A percentile compares a stretch with the other conserved stretches of the same genome.
phyloP scores from a whole-genome alignment of 2,888 invertebrate genomes.

The Sphaeridia pumilis region DNA sequence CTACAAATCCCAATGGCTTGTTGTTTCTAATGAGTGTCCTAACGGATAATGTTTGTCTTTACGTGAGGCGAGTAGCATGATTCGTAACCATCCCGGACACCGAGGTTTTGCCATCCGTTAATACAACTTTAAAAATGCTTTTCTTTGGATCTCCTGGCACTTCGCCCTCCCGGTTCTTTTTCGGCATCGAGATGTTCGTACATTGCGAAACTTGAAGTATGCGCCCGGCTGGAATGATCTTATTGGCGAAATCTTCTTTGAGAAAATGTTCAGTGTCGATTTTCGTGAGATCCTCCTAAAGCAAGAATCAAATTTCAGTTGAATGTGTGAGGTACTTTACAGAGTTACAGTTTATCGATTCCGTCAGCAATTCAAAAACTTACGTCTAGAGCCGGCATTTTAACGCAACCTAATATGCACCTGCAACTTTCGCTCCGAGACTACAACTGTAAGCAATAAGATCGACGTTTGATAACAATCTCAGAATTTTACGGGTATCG shows the following conservation, averaged over 20 bases:
- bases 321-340: too few relatives aligned
- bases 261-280: slow-evolving; percentile 20
- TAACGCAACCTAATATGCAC: too few relatives aligned
- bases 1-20: not conserved
- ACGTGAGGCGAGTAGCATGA: slow-evolving; percentile 21
- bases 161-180: slow-evolving; percentile 23
- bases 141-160: slow-evolving; percentile 20
- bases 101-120: slow-evolving; percentile 30
- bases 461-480: too few relatives aligned
- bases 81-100: slow-evolving; percentile 21
- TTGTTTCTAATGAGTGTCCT: not conserved
- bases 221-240: slow-evolving; percentile 22
- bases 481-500: too few relatives aligned
- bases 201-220: slow-evolving; percentile 27
- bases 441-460: too few relatives aligned
- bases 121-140: slow-evolving; percentile 24
- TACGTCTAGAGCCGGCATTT: too few relatives aligned
- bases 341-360: too few relatives aligned
- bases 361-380: too few relatives aligned
- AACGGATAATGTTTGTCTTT: not conserved
- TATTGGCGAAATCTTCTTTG: slow-evolving; percentile 21
- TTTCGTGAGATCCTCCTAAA: slow-evolving; percentile 26
- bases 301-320: too few relatives aligned
- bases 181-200: slow-evolving; percentile 27
- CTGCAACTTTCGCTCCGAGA: too few relatives aligned